A percentile compares a stretch with the other conserved stretches of the same genome.
Conservation (phyloP, 2,797 vertebrate species). For the Gallinago solitaria region DNA sequence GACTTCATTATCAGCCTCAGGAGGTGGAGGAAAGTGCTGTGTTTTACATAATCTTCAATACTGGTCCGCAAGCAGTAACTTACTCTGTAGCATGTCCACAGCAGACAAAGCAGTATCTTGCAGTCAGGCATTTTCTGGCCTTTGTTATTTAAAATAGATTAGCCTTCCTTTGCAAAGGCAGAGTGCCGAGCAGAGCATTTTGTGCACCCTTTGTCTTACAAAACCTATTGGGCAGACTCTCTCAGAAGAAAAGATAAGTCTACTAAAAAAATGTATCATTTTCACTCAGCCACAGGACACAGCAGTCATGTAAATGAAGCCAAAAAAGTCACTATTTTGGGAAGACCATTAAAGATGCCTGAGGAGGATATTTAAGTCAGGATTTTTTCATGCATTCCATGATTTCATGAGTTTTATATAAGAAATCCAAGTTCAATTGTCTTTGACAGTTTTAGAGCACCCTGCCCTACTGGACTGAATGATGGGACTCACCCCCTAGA, state of each 20-base stretch:
- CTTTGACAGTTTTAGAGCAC: slow-evolving; percentile 32
- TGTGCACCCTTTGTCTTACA: neutral
- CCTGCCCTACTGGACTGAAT: neutral
- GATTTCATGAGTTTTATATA: neutral
- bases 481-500: neutral
- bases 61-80: neutral
- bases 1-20: neutral
- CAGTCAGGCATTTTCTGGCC: neutral
- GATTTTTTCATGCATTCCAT: neutral
- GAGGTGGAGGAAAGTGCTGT: neutral
- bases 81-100: neutral
- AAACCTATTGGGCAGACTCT: neutral
- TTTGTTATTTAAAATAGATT: neutral
- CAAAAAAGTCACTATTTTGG: neutral
- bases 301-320: neutral
- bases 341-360: neutral
- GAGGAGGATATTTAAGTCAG: neutral
- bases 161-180: neutral
- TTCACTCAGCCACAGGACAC: neutral
- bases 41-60: neutral
- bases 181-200: neutral
- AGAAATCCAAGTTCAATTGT: neutral
- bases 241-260: neutral
- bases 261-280: neutral
- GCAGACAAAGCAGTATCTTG: neutral